A percentile compares a stretch with the other conserved stretches of the same genome.
Evolutionary conservation across 2,888 invertebrate species (phyloP).

Genomic region (Machimus rusticus): DNA sequence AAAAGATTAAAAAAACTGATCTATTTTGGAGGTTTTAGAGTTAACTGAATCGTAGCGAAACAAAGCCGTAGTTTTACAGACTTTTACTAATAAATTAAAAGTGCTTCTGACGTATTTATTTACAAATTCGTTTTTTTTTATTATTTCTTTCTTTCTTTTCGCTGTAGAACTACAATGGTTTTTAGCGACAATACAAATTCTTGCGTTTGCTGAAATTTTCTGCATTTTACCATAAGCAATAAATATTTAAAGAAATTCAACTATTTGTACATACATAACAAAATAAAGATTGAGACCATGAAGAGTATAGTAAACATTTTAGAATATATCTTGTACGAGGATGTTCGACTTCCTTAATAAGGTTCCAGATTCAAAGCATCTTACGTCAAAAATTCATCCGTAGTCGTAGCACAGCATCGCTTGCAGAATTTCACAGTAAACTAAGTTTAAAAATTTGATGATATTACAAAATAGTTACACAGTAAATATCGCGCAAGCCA

Average conservation of each 20-base stretch:
- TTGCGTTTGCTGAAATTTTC: too few relatives aligned
- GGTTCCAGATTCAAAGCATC: neutral
- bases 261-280: neutral
- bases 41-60: too few relatives aligned
- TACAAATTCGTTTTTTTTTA: too few relatives aligned
- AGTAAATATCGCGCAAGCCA: neutral
- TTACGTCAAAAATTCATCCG: neutral
- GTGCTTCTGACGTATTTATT: too few relatives aligned
- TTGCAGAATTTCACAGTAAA: neutral
- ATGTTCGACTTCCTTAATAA: neutral
- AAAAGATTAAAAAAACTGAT: too few relatives aligned
- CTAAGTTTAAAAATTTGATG: neutral
- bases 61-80: too few relatives aligned
- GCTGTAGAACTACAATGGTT: too few relatives aligned
- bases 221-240: too few relatives aligned
- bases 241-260: neutral
- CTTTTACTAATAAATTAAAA: too few relatives aligned
- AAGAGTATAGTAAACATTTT: neutral
- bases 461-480: neutral
- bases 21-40: too few relatives aligned
- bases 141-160: too few relatives aligned
- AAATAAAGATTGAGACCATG: neutral
- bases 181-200: too few relatives aligned
- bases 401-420: neutral
- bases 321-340: neutral